Conservation (phyloP, 2,888 invertebrate species). For the Aleiodes testaceus region DNA sequence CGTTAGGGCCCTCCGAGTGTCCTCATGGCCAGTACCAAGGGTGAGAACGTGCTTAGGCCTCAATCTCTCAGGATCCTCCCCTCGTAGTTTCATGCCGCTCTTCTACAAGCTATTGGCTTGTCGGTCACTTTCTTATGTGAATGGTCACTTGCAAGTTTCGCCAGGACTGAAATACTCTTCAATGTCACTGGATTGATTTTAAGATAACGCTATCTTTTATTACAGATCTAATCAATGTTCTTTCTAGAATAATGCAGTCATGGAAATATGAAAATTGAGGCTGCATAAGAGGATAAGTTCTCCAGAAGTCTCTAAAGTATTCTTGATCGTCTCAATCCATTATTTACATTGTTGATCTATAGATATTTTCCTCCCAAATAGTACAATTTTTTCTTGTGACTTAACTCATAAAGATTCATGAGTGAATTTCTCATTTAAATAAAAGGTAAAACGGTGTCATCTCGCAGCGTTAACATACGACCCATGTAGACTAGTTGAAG, state of each 20-base stretch:
- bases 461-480: slow-evolving; percentile 63
- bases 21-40: slow-evolving; percentile 71
- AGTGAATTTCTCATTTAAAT: slow-evolving; percentile 29
- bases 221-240: too few relatives aligned
- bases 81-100: slow-evolving; percentile 31
- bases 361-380: neutral
- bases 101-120: slow-evolving; percentile 33
- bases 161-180: slow-evolving; percentile 12
- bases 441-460: slow-evolving; percentile 46
- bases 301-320: neutral
- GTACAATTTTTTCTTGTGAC: slow-evolving; percentile 18
- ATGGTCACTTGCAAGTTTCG: slow-evolving; percentile 60
- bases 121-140: slow-evolving; percentile 33
- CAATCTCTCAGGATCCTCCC: slow-evolving; percentile 52
- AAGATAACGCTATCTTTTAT: slow-evolving; percentile 15
- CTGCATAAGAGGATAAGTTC: too few relatives aligned
- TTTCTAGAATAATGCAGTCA: too few relatives aligned
- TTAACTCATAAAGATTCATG: slow-evolving; percentile 26
- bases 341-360: neutral
- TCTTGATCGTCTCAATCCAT: neutral
- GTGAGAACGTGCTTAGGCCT: slow-evolving; percentile 73
- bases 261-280: too few relatives aligned
- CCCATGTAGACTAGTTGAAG: slow-evolving; percentile 41
- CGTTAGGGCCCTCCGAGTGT: slow-evolving; percentile 72
- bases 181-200: slow-evolving; percentile 24